Base-by-base conservation (phyloP, 2,797 vertebrate species). In the Eupleurogrammus muticus region DNA sequence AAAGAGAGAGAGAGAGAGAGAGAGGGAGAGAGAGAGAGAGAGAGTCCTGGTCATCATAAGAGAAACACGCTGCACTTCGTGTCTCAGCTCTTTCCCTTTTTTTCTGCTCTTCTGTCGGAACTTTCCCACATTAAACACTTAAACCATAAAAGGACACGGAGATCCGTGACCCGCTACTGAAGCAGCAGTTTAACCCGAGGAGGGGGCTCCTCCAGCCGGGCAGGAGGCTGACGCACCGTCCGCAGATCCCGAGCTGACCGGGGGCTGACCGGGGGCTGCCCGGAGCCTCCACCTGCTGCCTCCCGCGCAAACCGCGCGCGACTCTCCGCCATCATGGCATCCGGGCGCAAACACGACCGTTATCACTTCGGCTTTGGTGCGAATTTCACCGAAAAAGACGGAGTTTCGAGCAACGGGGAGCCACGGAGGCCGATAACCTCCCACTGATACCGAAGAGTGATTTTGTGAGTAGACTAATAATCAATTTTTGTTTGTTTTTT, bases 111-210 rank as follows among this genome's bases (percentile, higher is more conserved):
- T 34, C 56, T 2, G 28, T 54, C 36, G 23, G 61, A 81, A 86
- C 80, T 86, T 88, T 90, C 86, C 82, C 87, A 84, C 84, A 81
- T 84, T 46, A 48, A 74, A 69, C 77, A 68, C 66, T 76, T 88
- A 77, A 68, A 80, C 86, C 88, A 79, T 89, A 90, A 87, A 87
- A 85, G 85, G 87, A 82, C 68, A 63, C 60, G 28, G 42, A 42
- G 17, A 17, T 19, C 65, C 0, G 28, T 7, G 58, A 56, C 35
- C 75, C 64, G 73, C 73, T 12, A 9, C 70, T 23, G 54, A 38
- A 58, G 36, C 66, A 5, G 50, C 70, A 12, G 8, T 40, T 49
- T 23, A 36, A 48, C 50, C 82, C 70, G 77, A 61, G 63, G 61
- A 76, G 76, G 79, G n/a, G 78, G 70, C 74, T 51, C 60, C 52